A percentile compares a stretch with the other conserved stretches of the same genome.
These are phyloP conservation scores for Bombylius major DNA, from an alignment of 2,888 invertebrate genomes.

Conservation along the genomic window DNA sequence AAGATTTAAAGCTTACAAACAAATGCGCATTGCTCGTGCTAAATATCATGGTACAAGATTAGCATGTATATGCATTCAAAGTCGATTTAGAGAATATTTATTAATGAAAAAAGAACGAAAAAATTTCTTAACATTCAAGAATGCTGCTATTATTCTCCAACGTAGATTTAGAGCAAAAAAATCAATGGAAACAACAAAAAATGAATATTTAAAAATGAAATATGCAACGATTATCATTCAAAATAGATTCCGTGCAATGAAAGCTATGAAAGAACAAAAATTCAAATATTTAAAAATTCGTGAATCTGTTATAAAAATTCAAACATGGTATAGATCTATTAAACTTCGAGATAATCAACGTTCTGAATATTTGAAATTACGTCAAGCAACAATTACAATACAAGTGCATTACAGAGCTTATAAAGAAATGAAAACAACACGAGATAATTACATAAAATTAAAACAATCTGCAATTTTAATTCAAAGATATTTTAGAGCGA, in stretches of 20 bases:
- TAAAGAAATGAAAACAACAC: conserved; percentile 22
- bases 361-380: conserved; percentile 7
- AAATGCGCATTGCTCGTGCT: too few relatives aligned
- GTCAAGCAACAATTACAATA: conserved; percentile 18
- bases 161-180: conserved; percentile 20
- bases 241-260: conserved; percentile 28
- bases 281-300: conserved; percentile 2
- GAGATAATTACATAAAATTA: conserved; percentile 17
- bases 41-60: too few relatives aligned
- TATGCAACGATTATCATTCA: conserved; percentile 21
- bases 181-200: conserved; percentile 12
- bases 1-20: too few relatives aligned
- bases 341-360: conserved; percentile 5
- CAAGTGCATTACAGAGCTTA: conserved; percentile 26
- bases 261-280: conserved; percentile 27
- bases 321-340: conserved; percentile 11
- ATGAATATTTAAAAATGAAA: conserved; percentile 16
- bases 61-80: too few relatives aligned
- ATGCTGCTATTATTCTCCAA: conserved; percentile 25
- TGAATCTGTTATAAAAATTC: conserved; percentile 17
- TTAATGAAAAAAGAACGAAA: conserved; percentile 15
- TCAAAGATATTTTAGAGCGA: conserved; percentile 29
- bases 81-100: too few relatives aligned
- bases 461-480: conserved; percentile 20
- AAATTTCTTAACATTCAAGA: conserved; percentile 20